Evolutionary conservation across 2,113 vertebrate genomes (phyloP), one percentile per base, ranked within the genome.

Genomic region (Ctenodactylus gundi): DNA sequence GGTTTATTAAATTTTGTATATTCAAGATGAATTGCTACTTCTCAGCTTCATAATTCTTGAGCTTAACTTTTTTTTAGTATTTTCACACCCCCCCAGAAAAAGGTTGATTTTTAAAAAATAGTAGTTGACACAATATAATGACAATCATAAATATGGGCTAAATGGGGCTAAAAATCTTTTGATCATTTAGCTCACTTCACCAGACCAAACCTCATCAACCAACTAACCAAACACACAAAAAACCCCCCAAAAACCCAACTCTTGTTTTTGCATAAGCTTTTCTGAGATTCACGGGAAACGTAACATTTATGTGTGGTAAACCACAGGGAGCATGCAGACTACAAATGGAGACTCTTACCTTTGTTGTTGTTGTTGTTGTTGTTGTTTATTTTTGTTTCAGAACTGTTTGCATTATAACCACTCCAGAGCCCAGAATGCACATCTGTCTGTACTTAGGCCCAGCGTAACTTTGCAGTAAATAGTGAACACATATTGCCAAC

Each of bases 21-120:
- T 94, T 95, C 23, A 88, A 92, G n/a, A 70, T 60, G 13, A 88
- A 85, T 36, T 82, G 14, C 23, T 65, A 31, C 49, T 88, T 92
- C 23, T 93, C 49, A 60, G 23, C 34, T 88, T 94, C 1, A n/a
- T 2, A 88, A 90, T 70, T 82, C 6, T 34, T 95, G 57, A 25
- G 60, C n/a, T 78, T 41, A 46, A 36, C 58, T 88, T 39, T 20
- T 85, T 92, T 64, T 46, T 15, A 72, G 34, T 67, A 53, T 76
- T 94, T 97, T 85, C 0, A 36, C 80, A n/a, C 78, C 87, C 25
- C 29, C n/a, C 13, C 44, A 70, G 31, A 73, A 39, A 64, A 84
- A 15, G 58, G 31, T 77, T 25, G 15, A 44, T 90, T 87, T 67
- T 77, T 44, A 88, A 64, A 51, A 51, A 75, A 34, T 9, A 34